Base-by-base conservation (phyloP, 2,888 invertebrate genomes). In the Orthosia gracilis region DNA sequence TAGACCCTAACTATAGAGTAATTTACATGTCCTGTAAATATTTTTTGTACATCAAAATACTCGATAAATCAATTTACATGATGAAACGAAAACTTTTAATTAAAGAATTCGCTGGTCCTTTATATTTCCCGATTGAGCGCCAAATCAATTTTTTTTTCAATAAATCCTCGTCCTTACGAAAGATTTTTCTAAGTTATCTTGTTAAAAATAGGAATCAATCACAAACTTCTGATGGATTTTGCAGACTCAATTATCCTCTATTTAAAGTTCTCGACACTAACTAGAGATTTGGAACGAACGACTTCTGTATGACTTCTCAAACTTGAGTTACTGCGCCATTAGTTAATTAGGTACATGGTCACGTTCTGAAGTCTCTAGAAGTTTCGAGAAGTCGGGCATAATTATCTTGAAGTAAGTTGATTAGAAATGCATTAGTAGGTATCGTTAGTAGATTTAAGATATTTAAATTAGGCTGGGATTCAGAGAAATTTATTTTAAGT, bases 161-260 rank as follows among this genome's bases (percentile, higher is more conserved):
- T 73, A 15, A 23, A 26, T 26, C 2, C 12, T 47, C 50, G 3
- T 3, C 31, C 23, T 12, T 45, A 9, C 49, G 49, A 26, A 62
- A 57, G 50, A 50, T 71, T 79, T 66, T 69, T 59, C 61, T 40
- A 83, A 82, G 75, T 83, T 67, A 80, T 82, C 76, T 75, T 67
- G 70, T 83, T 78, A 82, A 84, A 83, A 82, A 87, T 84, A 80
- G 72, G 76, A 81, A 85, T 78, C 85, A 84, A 87, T 86, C 80
- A 79, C 2, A 78, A 86, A 83, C 57, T 83, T 86, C 76, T 79
- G 67, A 84, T 84, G 62, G 78, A 57, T 74, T 87, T 78, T 58
- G 52, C 47, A 69, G 67, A 85, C 68, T 84, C 80, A 78, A 82
- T 81, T 82, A 82, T 63, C 61, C 23, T 40, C 63, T 73, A 81